Evolutionary conservation across 2,113 vertebrate species (phyloP).

Genomic region (Choloepus hoffmanni): DNA sequence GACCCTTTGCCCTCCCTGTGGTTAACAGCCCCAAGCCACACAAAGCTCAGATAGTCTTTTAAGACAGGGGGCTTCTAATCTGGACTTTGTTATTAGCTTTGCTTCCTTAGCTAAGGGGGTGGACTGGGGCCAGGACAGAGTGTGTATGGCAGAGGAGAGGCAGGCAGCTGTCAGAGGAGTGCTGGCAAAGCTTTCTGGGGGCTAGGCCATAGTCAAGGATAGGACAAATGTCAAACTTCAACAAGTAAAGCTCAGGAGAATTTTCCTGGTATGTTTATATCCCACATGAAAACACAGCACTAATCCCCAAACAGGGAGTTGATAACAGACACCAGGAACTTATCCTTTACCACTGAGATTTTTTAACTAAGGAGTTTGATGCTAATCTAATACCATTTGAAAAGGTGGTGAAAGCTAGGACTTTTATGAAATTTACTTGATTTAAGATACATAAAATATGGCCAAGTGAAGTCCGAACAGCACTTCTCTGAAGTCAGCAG

Average conservation of each 20-base stretch:
- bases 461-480: not conserved
- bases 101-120: not conserved
- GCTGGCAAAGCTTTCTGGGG: conserved; percentile 72
- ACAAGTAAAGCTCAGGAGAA: conserved; percentile 78
- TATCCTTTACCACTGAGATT: conserved; percentile 44
- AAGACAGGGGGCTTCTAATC: not conserved
- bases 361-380: conserved; percentile 45
- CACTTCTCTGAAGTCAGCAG: conserved; percentile 13
- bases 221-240: conserved; percentile 77
- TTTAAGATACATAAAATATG: conserved; percentile 53
- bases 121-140: not conserved
- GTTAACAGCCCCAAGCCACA: not conserved
- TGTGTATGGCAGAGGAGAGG: not conserved
- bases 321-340: conserved; percentile 65
- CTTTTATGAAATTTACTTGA: conserved; percentile 54
- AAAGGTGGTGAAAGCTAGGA: conserved; percentile 58
- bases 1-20: not conserved
- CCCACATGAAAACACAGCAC: conserved; percentile 75
- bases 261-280: conserved; percentile 73
- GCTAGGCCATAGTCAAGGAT: conserved; percentile 76
- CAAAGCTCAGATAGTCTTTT: not conserved
- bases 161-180: conserved; percentile 21
- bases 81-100: not conserved
- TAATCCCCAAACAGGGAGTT: conserved; percentile 76
- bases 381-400: conserved; percentile 37